A percentile compares a stretch with the other conserved stretches of the same genome.
phyloP scores from a whole-genome alignment of 2,888 invertebrate genomes.

The Tinea trinotella region DNA sequence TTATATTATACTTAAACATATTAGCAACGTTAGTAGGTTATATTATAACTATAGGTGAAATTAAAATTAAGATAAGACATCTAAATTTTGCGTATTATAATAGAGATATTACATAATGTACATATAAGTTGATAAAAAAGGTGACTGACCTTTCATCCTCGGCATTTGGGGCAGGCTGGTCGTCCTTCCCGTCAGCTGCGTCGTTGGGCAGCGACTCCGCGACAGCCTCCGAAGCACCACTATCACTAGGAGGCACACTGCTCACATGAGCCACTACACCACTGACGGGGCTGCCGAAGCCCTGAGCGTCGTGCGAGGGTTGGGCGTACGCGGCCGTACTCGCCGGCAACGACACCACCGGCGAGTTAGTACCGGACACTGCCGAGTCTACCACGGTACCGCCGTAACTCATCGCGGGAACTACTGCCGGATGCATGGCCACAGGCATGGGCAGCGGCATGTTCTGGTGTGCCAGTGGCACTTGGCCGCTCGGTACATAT shows the following conservation, averaged over 20 bases:
- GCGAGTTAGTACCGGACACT: slow-evolving; percentile 67
- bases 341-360: slow-evolving; percentile 63
- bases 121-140: too few species aligned
- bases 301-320: slow-evolving; percentile 58
- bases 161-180: slow-evolving; percentile 45
- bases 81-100: too few species aligned
- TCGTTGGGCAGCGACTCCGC: slow-evolving; percentile 47
- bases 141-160: slow-evolving; percentile 67
- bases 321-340: slow-evolving; percentile 27
- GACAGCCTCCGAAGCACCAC: slow-evolving; percentile 55
- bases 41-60: too few species aligned
- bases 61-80: too few species aligned
- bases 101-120: too few species aligned
- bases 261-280: slow-evolving; percentile 62
- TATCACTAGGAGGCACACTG: slow-evolving; percentile 63
- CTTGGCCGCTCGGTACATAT: slow-evolving; percentile 29
- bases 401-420: slow-evolving; percentile 56
- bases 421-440: slow-evolving; percentile 57
- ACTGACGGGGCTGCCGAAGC: slow-evolving; percentile 69
- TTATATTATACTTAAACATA: too few species aligned
- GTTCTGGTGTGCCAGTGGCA: slow-evolving; percentile 61
- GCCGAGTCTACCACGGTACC: slow-evolving; percentile 58
- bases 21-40: too few species aligned
- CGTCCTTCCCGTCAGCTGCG: slow-evolving; percentile 59
- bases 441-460: slow-evolving; percentile 69